Conservation (phyloP, 2,113 vertebrate genomes). For the Phaethornis superciliosus region DNA sequence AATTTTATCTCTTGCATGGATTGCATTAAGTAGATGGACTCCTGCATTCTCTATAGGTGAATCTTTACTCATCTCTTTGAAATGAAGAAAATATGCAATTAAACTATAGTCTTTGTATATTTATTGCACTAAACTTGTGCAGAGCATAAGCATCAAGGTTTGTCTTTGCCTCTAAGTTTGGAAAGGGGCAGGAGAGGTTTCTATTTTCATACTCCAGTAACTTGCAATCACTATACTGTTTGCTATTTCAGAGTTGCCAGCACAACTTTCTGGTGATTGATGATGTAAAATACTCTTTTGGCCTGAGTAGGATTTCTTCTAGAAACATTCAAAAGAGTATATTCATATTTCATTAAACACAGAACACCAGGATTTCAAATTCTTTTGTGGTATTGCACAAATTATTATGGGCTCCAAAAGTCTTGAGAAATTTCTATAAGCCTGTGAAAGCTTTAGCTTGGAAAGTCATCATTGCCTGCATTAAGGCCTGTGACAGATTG, state of each 20-base stretch:
- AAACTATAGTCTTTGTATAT: neutral
- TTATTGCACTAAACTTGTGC: neutral
- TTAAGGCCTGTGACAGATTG: conserved; percentile 68
- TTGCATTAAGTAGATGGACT: conserved; percentile 77
- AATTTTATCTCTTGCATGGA: conserved; percentile 78
- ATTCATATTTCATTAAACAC: conserved; percentile 57
- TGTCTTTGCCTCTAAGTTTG: neutral
- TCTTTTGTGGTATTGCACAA: conserved; percentile 43
- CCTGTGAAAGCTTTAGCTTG: conserved; percentile 59
- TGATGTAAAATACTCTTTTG: conserved; percentile 20
- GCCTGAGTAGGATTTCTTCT: conserved; percentile 1
- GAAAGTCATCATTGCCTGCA: conserved; percentile 62
- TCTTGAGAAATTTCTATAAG: conserved; percentile 69
- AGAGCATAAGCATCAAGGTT: neutral
- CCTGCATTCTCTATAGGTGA: neutral
- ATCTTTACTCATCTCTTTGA: neutral
- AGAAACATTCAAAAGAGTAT: conserved; percentile 42
- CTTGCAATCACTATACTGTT: neutral
- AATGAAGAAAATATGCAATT: neutral
- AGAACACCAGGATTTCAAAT: conserved; percentile 13
- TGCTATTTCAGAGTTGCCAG: conserved; percentile 29
- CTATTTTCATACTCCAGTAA: neutral
- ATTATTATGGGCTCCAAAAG: conserved; percentile 61
- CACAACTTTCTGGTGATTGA: conserved; percentile 33
- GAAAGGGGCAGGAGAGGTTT: neutral